Percentiles rank a stretch among this genome's conserved stretches.
Evolutionary conservation across 2,113 vertebrate genomes (phyloP).

Genomic region (Tenrec ecaudatus): DNA sequence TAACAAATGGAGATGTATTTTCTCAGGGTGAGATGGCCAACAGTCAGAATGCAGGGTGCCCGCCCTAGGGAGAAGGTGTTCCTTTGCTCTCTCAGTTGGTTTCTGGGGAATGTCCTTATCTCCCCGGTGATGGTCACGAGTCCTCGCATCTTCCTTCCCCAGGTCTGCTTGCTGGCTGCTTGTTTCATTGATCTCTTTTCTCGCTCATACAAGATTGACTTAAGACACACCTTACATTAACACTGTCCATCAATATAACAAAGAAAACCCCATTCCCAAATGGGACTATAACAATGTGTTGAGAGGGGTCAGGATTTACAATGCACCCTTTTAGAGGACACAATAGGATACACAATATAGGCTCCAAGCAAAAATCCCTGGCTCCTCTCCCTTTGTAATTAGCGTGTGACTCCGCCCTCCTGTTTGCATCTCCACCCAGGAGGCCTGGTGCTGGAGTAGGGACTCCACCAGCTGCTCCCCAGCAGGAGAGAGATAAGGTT

Average conservation of each 20-base stretch:
- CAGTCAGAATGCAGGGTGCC: background rate
- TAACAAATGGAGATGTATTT: background rate
- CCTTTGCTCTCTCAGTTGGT: background rate
- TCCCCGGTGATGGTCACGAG: background rate
- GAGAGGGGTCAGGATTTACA: background rate
- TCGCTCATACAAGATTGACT: background rate
- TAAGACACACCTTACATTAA: background rate
- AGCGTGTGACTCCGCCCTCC: background rate
- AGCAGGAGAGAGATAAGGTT: too few species aligned
- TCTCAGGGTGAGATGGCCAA: background rate
- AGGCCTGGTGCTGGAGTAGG: too few species aligned
- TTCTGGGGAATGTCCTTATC: background rate
- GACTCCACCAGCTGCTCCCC: too few species aligned
- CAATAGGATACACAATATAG: too few species aligned
- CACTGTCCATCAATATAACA: background rate
- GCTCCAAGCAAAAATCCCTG: background rate
- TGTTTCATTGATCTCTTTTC: background rate
- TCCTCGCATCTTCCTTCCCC: background rate
- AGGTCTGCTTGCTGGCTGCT: background rate
- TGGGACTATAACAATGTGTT: background rate
- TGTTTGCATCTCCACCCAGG: background rate
- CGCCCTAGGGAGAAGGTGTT: background rate
- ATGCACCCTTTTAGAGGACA: background rate
- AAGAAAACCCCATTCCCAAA: background rate
- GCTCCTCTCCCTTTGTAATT: accelerated